Conservation (phyloP, 2,113 vertebrate species). For the Boleophthalmus pectinirostris region DNA sequence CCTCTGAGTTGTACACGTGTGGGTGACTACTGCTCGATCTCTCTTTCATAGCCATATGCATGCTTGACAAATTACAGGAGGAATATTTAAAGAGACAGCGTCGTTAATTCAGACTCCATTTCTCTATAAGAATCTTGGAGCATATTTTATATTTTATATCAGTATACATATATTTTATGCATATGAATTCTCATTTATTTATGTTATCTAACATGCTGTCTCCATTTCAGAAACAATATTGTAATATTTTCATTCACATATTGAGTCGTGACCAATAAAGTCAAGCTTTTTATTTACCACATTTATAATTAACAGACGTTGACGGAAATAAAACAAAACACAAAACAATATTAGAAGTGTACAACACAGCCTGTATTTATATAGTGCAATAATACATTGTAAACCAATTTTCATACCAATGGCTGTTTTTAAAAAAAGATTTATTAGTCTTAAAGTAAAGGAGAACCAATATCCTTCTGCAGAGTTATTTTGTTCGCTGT, state of each 20-base stretch:
- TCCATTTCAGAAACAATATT: not conserved
- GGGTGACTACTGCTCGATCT: conserved; percentile 62
- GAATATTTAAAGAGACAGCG: conserved; percentile 75
- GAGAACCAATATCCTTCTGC: conserved; percentile 8
- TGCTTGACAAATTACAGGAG: conserved; percentile 53
- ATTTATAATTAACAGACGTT: not conserved
- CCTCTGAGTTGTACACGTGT: conserved; percentile 46
- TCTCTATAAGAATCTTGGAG: not conserved
- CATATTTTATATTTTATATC: not conserved
- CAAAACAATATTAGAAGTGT: too few relatives aligned
- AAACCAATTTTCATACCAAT: too few relatives aligned
- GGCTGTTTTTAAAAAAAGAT: not conserved
- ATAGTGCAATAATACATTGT: too few relatives aligned
- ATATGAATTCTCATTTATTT: not conserved
- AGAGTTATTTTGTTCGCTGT: conserved; percentile 18
- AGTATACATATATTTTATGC: not conserved
- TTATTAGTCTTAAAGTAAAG: not conserved
- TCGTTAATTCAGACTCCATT: not conserved
- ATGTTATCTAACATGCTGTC: not conserved
- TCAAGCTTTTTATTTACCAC: not conserved
- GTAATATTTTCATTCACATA: not conserved
- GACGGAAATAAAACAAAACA: not conserved
- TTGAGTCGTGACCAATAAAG: not conserved
- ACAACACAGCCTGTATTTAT: too few relatives aligned
- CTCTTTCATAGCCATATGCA: conserved; percentile 68